phyloP scores from a whole-genome alignment of 2,797 vertebrate species.

The Eulemur coronatus region DNA sequence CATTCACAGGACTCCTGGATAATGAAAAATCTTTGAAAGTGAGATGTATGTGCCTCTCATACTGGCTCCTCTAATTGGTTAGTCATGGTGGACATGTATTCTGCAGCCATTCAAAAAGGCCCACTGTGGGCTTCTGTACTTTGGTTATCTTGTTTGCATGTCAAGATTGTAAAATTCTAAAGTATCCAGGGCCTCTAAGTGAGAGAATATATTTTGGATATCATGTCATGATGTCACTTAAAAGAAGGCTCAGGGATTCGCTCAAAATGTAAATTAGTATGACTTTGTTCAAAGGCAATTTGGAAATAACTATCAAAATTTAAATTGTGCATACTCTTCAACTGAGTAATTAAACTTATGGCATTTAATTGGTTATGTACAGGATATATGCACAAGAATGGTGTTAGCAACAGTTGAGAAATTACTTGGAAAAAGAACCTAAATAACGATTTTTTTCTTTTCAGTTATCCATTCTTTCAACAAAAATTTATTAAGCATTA shows the following conservation, averaged over 20 bases:
- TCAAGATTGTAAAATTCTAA: background rate
- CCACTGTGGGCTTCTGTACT: background rate
- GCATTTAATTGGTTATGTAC: background rate
- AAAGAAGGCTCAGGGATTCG: background rate
- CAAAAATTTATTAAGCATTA: background rate
- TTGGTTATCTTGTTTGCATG: background rate
- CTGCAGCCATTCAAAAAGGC: background rate
- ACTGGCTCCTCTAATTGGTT: background rate
- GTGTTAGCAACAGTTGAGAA: background rate
- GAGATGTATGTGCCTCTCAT: background rate
- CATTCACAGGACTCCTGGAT: background rate
- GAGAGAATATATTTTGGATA: background rate
- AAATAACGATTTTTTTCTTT: background rate
- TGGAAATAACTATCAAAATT: conserved; percentile 34
- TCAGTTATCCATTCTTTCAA: background rate
- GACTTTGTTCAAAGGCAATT: conserved; percentile 33
- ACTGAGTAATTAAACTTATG: conserved; percentile 17
- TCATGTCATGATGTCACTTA: background rate
- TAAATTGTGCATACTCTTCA: conserved; percentile 11
- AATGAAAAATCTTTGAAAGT: conserved; percentile 36
- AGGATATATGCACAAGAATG: background rate
- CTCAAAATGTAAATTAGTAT: conserved; percentile 51
- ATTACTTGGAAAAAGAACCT: background rate
- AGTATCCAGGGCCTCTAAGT: background rate
- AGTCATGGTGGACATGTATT: background rate